Base-by-base conservation (phyloP, 2,113 vertebrate genomes). In the Oxyura jamaicensis region DNA sequence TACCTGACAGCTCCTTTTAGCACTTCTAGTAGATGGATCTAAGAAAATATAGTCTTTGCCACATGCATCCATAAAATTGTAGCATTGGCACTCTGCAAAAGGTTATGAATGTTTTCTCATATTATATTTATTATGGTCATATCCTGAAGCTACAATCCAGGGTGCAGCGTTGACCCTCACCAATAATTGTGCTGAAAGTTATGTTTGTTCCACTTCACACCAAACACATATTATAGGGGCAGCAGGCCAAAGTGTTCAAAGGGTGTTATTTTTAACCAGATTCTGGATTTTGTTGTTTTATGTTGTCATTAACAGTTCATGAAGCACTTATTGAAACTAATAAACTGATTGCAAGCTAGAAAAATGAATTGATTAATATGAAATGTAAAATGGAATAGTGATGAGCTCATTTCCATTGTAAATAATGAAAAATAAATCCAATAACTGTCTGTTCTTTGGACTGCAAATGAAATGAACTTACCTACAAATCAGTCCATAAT, bases 351-450 rank as follows among this genome's bases (percentile, higher is more conserved):
- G 69, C 92, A 82, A 84, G 92, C 69, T 94, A n/a, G 13, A 96
- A 86, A 94, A 93, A 90, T 62, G 21, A 84, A 91, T 68, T 92
- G 65, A 93, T 88, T 82, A 95, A 92, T 79, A 62, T 14, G 48
- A 95, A 86, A 93, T 79, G 22, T 55, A 78, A 91, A 92, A 95
- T 36, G 69, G 88, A 96, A 96, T 95, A 65, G 62, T 42, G 73
- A 95, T 91, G 69, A 94, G 53, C 53, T 93, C 48, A 89, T 94
- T 97, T 96, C 83, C 88, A 84, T 79, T 78, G 80, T 93, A 97
- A 93, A 86, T 89, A 92, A 78, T 55, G 62, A 53, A 86, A 93
- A 92, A 94, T 66, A 69, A 72, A 91, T 75, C 80, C 60, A 95
- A 31, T 71, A 74, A 68, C 10, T 59, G 36, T 53, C 83, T 93